These are phyloP conservation scores for Dunckerocampus dactyliophorus DNA, from an alignment of 2,113 vertebrate species.

Conservation along the genomic window DNA sequence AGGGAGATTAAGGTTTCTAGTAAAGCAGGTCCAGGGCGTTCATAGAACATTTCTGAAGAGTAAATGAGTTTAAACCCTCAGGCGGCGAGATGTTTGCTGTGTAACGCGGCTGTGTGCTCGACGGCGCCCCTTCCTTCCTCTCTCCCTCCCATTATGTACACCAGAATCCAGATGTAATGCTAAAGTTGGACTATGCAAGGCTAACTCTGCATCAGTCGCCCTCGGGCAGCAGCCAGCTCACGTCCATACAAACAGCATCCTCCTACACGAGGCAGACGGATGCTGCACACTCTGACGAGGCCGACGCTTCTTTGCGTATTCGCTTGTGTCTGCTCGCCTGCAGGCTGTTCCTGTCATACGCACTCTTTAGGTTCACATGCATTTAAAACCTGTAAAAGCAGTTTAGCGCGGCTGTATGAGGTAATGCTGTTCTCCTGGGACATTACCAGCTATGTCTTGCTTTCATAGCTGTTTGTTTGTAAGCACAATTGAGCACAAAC, in stretches of 20 bases:
- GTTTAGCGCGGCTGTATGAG: no score
- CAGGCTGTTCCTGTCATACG: constrained; percentile 59
- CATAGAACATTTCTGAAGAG: constrained; percentile 29
- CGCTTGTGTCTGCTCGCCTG: constrained; percentile 33
- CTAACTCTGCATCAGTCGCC: constrained; percentile 32
- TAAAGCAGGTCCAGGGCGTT: constrained; percentile 17
- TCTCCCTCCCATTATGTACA: constrained; percentile 54
- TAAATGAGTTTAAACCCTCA: constrained; percentile 39
- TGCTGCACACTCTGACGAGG: constrained; percentile 38
- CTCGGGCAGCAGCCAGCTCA: constrained; percentile 29
- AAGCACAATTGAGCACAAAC: no score
- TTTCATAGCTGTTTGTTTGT: no score
- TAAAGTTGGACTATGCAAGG: constrained; percentile 30
- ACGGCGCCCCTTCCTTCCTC: constrained; percentile 42
- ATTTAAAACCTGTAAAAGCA: no score
- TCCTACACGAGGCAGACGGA: constrained; percentile 30
- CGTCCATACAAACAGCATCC: constrained; percentile 35
- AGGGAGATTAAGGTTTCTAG: constrained; percentile 14
- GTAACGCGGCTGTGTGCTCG: constrained; percentile 2
- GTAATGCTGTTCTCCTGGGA: no score
- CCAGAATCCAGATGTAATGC: constrained; percentile 51
- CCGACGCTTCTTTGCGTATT: constrained; percentile 26
- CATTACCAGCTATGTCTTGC: no score
- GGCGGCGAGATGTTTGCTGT: constrained; percentile 37
- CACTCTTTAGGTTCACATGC: background rate